Conservation (phyloP, 2,113 vertebrate genomes). For the Salvelinus alpinus region DNA sequence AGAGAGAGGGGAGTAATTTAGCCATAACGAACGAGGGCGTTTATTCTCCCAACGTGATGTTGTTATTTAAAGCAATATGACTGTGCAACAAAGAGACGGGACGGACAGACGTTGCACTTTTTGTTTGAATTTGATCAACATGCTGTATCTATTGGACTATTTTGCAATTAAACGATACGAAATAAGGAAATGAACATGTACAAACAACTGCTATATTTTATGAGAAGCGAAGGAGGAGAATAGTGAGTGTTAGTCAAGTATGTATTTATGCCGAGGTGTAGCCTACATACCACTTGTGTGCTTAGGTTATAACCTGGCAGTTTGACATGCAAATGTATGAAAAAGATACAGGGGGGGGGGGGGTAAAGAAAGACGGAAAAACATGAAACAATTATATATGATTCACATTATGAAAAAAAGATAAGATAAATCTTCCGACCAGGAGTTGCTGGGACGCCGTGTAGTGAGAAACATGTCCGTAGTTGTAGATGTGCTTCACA, state of each 20-base stretch:
- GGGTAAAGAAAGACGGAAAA: conserved; percentile 39
- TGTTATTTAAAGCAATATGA: conserved; percentile 90
- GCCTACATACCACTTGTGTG: conserved; percentile 76
- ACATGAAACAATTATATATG: conserved; percentile 73
- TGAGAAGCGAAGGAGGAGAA: conserved; percentile 76
- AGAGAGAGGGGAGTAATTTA: conserved; percentile 77
- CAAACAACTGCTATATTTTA: conserved; percentile 90
- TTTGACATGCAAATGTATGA: conserved; percentile 75
- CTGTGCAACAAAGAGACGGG: conserved; percentile 79
- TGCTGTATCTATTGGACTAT: conserved; percentile 90
- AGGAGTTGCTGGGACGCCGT: conserved; percentile 90
- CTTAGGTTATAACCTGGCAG: conserved; percentile 83
- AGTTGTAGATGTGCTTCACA: conserved; percentile 99
- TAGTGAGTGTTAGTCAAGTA: conserved; percentile 81
- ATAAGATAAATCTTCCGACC: conserved; percentile 61
- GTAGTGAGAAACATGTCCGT: conserved; percentile 97
- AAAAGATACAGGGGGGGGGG: conserved; percentile 36
- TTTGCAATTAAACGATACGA: conserved; percentile 86
- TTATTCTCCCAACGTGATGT: conserved; percentile 62
- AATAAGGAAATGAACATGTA: conserved; percentile 85
- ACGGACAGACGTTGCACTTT: conserved; percentile 74
- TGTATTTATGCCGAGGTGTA: conserved; percentile 80
- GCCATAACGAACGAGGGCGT: conserved; percentile 57
- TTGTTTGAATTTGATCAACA: conserved; percentile 88
- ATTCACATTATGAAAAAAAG: conserved; percentile 63